Evolutionary conservation across 1,140 invertebrate genomes (phyloP).

Genomic region (Drosophila nasuta): DNA sequence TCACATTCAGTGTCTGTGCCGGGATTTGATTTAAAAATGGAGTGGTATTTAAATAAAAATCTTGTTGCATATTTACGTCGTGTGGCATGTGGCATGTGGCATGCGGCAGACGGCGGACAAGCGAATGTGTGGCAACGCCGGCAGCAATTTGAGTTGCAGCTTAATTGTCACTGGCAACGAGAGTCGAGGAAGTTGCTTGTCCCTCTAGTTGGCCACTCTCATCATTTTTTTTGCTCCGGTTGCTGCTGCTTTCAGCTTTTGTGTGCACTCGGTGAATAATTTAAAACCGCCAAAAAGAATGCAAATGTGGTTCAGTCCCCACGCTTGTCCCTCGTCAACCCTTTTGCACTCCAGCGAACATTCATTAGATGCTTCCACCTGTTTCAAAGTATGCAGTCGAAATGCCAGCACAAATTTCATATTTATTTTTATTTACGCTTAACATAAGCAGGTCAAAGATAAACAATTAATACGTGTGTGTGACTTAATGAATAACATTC

Average conservation of each 20-base stretch:
- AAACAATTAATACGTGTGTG: too few relatives aligned
- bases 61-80: conserved; percentile 78
- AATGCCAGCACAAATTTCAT: conserved; percentile 34
- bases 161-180: conserved; percentile 68
- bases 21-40: conserved; percentile 83
- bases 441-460: too few relatives aligned
- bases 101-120: conserved; percentile 14
- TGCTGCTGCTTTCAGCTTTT: conserved; percentile 51
- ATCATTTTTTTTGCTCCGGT: not conserved
- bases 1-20: conserved; percentile 54
- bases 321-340: not conserved
- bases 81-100: conserved; percentile 12
- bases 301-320: conserved; percentile 58
- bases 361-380: conserved; percentile 17
- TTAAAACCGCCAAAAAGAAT: conserved; percentile 79
- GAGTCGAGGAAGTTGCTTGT: not conserved
- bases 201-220: conserved; percentile 19
- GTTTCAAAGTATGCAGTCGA: conserved; percentile 38
- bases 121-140: conserved; percentile 30
- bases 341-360: not conserved
- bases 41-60: conserved; percentile 83
- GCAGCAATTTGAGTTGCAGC: conserved; percentile 78
- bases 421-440: not conserved
- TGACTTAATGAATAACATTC: too few relatives aligned
- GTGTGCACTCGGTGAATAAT: conserved; percentile 75